Evolutionary conservation across 1,140 invertebrate species (phyloP).

Genomic region (Drosophila guanche): DNA sequence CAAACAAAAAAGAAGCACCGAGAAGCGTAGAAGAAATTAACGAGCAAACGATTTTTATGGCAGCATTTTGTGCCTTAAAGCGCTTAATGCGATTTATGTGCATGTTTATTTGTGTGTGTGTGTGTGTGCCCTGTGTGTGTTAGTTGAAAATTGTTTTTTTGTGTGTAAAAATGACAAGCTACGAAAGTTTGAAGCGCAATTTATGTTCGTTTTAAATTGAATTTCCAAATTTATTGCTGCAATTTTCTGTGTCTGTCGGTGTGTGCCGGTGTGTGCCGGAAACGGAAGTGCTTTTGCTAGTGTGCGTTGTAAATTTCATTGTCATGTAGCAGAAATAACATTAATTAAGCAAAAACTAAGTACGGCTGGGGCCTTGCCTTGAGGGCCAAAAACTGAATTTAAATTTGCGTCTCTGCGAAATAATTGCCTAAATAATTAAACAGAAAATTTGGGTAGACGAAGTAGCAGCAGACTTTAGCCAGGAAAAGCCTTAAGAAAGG

Average conservation of each 20-base stretch:
- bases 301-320: conserved; percentile 72
- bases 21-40: conserved; percentile 77
- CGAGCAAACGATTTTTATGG: conserved; percentile 82
- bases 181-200: conserved; percentile 82
- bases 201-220: conserved; percentile 84
- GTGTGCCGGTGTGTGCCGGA: conserved; percentile 11
- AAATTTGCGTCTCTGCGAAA: conserved; percentile 20
- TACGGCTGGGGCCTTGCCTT: too few relatives aligned
- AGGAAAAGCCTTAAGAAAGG: conserved; percentile 14
- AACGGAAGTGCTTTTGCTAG: conserved; percentile 20
- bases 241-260: conserved; percentile 65
- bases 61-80: conserved; percentile 81
- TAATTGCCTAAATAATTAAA: conserved; percentile 51
- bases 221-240: conserved; percentile 83
- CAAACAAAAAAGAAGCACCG: conserved; percentile 56
- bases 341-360: conserved; percentile 65
- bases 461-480: not conserved
- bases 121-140: conserved; percentile 39
- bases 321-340: conserved; percentile 61
- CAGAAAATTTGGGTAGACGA: not conserved
- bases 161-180: conserved; percentile 78
- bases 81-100: conserved; percentile 78
- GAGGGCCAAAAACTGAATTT: conserved; percentile 46
- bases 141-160: conserved; percentile 82
- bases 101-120: conserved; percentile 8